A percentile compares a stretch with the other conserved stretches of the same genome.
phyloP scores from a whole-genome alignment of 1,140 invertebrate genomes.

The Wiebesia pumilae region DNA sequence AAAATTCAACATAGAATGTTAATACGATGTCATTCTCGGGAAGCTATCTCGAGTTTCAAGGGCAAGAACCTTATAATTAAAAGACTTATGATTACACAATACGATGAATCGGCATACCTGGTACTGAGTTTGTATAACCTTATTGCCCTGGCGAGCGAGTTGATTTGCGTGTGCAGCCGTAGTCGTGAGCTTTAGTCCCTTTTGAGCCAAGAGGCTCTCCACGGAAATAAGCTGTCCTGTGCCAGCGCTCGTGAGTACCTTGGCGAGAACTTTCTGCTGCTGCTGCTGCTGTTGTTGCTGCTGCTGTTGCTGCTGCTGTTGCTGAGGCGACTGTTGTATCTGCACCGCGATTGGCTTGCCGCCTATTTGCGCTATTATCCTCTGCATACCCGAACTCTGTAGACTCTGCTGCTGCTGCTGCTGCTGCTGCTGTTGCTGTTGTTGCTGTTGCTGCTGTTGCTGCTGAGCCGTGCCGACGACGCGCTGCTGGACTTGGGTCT shows the following conservation, averaged over 20 bases:
- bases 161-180: conserved; percentile 67
- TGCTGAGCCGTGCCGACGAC: conserved; percentile 57
- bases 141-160: conserved; percentile 70
- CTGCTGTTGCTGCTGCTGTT: conserved; percentile 64
- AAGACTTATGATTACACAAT: too few species aligned
- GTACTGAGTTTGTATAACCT: conserved; percentile 72
- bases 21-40: too few species aligned
- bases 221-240: conserved; percentile 80
- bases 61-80: too few species aligned
- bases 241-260: conserved; percentile 77
- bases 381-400: conserved; percentile 69
- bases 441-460: conserved; percentile 61
- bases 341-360: conserved; percentile 73
- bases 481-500: conserved; percentile 54
- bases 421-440: conserved; percentile 59
- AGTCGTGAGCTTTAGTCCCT: conserved; percentile 73
- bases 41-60: too few species aligned
- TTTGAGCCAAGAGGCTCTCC: conserved; percentile 80
- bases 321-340: conserved; percentile 71
- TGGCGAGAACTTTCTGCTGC: conserved; percentile 75
- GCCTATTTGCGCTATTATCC: conserved; percentile 74
- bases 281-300: conserved; percentile 68
- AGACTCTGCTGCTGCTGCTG: conserved; percentile 62
- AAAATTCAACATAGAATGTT: too few species aligned
- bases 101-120: conserved; percentile 64